Percentiles rank a stretch among this genome's conserved stretches.
Evolutionary conservation across 2,797 vertebrate genomes (phyloP).

Genomic region (Microtus obscurus): DNA sequence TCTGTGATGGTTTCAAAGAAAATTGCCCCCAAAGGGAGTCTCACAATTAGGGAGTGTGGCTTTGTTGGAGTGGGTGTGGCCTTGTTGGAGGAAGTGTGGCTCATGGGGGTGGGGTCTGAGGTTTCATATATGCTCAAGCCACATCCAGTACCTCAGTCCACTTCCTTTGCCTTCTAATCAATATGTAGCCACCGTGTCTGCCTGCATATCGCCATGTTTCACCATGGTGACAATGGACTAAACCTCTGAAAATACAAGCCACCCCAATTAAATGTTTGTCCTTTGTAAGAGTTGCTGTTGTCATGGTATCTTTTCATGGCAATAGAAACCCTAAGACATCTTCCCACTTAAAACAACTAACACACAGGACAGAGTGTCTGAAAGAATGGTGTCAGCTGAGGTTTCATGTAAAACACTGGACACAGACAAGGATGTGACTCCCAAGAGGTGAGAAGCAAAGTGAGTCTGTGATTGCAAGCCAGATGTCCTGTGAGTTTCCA

Average conservation of each 20-base stretch:
- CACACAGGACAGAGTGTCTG: slow-evolving; percentile 32
- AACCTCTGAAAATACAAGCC: background rate
- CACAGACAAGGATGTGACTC: background rate
- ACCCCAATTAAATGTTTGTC: background rate
- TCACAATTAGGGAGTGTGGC: background rate
- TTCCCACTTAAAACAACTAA: slow-evolving; percentile 52
- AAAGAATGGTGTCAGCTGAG: background rate
- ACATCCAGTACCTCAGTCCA: background rate
- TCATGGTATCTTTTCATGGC: background rate
- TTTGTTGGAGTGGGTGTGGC: background rate
- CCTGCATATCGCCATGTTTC: background rate
- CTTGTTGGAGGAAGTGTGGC: background rate
- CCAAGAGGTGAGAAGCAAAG: slow-evolving; percentile 4
- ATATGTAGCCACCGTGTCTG: background rate
- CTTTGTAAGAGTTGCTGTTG: background rate
- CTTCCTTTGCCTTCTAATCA: background rate
- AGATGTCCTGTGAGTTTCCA: background rate
- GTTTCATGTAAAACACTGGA: slow-evolving; percentile 1
- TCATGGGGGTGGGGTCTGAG: background rate
- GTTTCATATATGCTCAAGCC: background rate
- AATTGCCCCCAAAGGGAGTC: background rate
- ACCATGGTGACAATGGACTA: background rate
- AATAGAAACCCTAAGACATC: background rate
- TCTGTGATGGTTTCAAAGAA: background rate
- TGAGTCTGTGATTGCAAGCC: background rate